These are phyloP conservation scores for Pitangus sulphuratus DNA, from an alignment of 2,797 vertebrate species.

Conservation along the genomic window DNA sequence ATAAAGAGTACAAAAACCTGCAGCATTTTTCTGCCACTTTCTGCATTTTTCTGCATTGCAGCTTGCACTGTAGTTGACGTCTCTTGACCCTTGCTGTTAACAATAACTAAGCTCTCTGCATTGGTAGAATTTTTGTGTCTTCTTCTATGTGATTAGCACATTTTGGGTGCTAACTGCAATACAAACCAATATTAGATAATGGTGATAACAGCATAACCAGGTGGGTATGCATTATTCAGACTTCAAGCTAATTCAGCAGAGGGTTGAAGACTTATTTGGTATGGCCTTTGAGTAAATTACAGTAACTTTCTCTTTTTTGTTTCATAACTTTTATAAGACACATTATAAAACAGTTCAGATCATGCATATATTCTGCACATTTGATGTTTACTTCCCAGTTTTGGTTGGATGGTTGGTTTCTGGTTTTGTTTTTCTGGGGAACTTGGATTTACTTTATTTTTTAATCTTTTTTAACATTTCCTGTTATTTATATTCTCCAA, in stretches of 20 bases:
- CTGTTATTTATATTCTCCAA: not conserved
- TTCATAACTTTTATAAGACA: not conserved
- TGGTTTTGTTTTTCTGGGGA: not conserved
- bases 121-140: not conserved
- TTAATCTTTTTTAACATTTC: not conserved
- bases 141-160: not conserved
- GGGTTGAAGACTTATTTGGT: not conserved
- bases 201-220: not conserved
- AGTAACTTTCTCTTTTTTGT: not conserved
- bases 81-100: not conserved
- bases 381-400: not conserved
- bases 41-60: not conserved
- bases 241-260: not conserved
- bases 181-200: not conserved
- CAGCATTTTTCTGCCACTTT: not conserved
- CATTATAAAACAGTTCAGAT: not conserved
- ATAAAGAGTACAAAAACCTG: not conserved
- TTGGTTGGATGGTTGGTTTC: not conserved
- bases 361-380: not conserved
- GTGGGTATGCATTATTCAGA: not conserved
- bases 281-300: not conserved
- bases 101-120: not conserved
- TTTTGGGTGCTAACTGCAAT: not conserved
- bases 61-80: not conserved
- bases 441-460: not conserved